phyloP scores from a whole-genome alignment of 1,140 invertebrate species.

The Platyscapa corneri region DNA sequence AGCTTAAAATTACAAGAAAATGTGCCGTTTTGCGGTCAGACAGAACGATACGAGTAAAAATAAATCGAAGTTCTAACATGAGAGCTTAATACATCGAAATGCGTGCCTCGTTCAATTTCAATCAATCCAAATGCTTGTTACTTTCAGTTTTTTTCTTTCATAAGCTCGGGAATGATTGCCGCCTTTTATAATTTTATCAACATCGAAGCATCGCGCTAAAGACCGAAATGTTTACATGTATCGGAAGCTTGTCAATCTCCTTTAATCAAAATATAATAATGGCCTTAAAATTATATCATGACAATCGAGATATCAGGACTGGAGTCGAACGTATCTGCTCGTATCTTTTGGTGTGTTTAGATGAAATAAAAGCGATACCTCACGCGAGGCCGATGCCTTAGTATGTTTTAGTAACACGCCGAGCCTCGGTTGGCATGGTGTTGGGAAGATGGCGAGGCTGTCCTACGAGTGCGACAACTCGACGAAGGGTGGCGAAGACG shows the following conservation, averaged over 20 bases:
- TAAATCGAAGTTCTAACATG: neutral
- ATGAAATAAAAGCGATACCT: neutral
- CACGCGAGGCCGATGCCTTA: neutral
- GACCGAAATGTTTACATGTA: neutral
- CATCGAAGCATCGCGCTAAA: neutral
- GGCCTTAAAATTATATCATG: no score
- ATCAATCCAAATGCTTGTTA: neutral
- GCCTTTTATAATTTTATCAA: neutral
- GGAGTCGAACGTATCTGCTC: neutral
- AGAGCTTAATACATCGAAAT: neutral
- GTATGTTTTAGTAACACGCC: neutral
- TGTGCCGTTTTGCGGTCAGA: no score
- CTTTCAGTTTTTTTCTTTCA: neutral
- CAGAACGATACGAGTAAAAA: neutral
- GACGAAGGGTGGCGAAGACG: slow-evolving; percentile 49
- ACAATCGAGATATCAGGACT: no score
- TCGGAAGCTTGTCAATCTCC: no score
- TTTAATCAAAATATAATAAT: no score
- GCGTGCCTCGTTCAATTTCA: neutral
- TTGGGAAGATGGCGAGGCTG: slow-evolving; percentile 54
- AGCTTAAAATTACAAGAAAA: neutral
- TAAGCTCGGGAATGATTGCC: neutral
- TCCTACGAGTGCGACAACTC: slow-evolving; percentile 61
- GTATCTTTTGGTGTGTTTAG: neutral
- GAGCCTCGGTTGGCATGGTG: neutral